A percentile compares a stretch with the other conserved stretches of the same genome.
These are phyloP conservation scores for Drosophila percnosoma DNA, from an alignment of 2,888 invertebrate genomes.

Conservation along the genomic window DNA sequence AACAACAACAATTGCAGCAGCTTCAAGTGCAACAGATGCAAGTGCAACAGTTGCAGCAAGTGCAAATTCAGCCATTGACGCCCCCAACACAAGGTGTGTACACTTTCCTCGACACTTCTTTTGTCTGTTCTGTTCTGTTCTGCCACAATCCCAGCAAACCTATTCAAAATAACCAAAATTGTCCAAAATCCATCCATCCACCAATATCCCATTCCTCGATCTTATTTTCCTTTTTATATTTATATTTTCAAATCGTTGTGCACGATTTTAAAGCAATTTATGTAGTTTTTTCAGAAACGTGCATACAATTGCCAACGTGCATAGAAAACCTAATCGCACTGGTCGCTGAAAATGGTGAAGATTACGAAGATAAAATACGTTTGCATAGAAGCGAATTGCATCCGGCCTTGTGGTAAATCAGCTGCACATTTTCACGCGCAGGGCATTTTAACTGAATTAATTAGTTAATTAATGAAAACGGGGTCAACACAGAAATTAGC, in stretches of 20 bases:
- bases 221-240: constrained; percentile 50
- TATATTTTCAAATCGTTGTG: constrained; percentile 69
- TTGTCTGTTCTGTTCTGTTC: constrained; percentile 43
- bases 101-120: constrained; percentile 11
- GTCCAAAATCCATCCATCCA: background rate
- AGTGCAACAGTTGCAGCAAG: constrained; percentile 19
- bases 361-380: constrained; percentile 88
- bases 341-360: constrained; percentile 88
- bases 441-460: constrained; percentile 27
- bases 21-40: constrained; percentile 30
- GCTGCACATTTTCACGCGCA: constrained; percentile 54
- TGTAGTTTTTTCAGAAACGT: constrained; percentile 85
- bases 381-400: constrained; percentile 85
- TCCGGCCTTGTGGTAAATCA: constrained; percentile 85
- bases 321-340: constrained; percentile 87
- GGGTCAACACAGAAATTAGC: background rate
- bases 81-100: constrained; percentile 76
- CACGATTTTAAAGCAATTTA: constrained; percentile 85
- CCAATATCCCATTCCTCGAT: constrained; percentile 8
- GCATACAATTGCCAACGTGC: constrained; percentile 85
- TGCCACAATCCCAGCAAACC: constrained; percentile 26
- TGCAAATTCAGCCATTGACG: constrained; percentile 14
- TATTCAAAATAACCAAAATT: constrained; percentile 9
- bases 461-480: background rate
- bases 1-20: constrained; percentile 25